Evolutionary conservation across 2,113 vertebrate genomes (phyloP).

Genomic region (Coregonus clupeaformis): DNA sequence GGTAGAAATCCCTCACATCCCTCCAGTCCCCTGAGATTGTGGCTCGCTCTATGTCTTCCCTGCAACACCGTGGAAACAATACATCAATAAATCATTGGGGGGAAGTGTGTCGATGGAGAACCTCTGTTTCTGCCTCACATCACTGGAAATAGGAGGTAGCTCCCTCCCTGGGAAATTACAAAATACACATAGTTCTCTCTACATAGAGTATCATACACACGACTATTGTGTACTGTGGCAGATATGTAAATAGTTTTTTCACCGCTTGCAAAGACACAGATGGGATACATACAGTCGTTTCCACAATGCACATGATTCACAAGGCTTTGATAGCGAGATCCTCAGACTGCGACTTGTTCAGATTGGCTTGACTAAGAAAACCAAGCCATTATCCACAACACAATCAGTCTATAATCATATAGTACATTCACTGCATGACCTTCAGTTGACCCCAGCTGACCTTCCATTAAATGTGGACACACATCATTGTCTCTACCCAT

Average conservation of each 20-base stretch:
- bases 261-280: too few species aligned
- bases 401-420: too few species aligned
- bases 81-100: constrained; percentile 28
- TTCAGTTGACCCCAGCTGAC: too few species aligned
- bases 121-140: constrained; percentile 87
- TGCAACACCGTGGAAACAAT: constrained; percentile 58
- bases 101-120: constrained; percentile 77
- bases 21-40: constrained; percentile 88
- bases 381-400: too few species aligned
- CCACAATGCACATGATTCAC: too few species aligned
- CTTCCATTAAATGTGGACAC: neutral
- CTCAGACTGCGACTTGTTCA: too few species aligned
- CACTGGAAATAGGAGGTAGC: constrained; percentile 78
- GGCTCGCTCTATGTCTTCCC: constrained; percentile 87
- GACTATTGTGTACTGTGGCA: neutral
- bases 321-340: too few species aligned
- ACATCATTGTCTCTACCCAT: neutral
- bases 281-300: too few species aligned
- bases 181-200: neutral
- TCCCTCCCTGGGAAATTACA: constrained; percentile 72
- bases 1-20: constrained; percentile 87
- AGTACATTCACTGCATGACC: too few species aligned
- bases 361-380: too few species aligned
- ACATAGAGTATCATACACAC: neutral
- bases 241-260: too few species aligned